Evolutionary conservation across 2,888 invertebrate genomes (phyloP), one percentile per base, ranked within the genome.

Genomic region (Temnothorax ravouxi): DNA sequence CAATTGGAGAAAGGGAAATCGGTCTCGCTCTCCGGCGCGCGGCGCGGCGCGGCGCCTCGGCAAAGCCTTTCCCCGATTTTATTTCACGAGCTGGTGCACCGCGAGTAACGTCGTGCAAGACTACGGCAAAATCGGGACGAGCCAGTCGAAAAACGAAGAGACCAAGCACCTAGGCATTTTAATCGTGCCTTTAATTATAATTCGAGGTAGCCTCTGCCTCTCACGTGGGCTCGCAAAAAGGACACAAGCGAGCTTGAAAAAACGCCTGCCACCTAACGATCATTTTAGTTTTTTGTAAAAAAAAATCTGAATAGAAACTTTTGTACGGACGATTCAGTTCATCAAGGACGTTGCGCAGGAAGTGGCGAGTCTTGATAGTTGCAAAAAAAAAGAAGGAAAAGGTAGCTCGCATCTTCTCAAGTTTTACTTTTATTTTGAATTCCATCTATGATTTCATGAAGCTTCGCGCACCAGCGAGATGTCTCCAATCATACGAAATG

Each of bases 151-250:
- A 72, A 52, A 59, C 54, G 25, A 82, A 50, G 38, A 38, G 50
- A 15, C 52, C 56, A 21, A 47, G 71, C 38, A 66, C 56, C 59
- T 67, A 34, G 74, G 50, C 72, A 72, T 59, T 84, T 80, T 83
- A 84, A 84, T 41, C 59, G 44, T 56, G 29, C 29, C 74, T 54
- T 83, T 83, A 84, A 84, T 84, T 83, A 84, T 82, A 84, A 84
- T 83, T 66, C 67, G 82, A 66, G 59, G 50, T 50, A 69, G 47
- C 41, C 29, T 74, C 64, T 82, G 47, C 41, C 41, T 74, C 64
- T 82, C 72, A 47, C 52, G 21, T 64, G 41, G 54, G 11, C 0
- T 72, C 2, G 66, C 38, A 50, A 84, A 74, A 67, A 61, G 50
- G 38, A 64, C 11, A 29, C 38, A 18, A 38, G 25, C 25, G n/a